Evolutionary conservation across 2,888 invertebrate species (phyloP), one percentile per base, ranked within the genome.

Genomic region (Eutolmus rufibarbis): DNA sequence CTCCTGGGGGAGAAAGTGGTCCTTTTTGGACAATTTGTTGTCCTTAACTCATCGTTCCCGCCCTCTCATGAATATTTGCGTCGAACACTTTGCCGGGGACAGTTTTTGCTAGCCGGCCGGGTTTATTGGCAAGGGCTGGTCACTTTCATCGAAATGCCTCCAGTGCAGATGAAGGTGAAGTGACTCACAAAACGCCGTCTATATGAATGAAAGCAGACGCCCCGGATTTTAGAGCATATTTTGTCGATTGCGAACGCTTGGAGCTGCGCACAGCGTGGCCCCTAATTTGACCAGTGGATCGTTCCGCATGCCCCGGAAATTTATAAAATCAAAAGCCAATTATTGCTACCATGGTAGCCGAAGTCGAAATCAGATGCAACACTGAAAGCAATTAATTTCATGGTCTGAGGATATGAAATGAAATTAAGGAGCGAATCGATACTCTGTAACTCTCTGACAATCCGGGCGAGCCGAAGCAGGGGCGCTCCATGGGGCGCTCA

Each of bases 361-460:
- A 82, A 82, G 37, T 82, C 31, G 66, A 82, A 82, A 82, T 82
- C 82, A 82, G 66, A 82, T 82, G 82, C 82, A 82, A 57, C 34
- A 56, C 66, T n/a, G 40, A 82, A 82, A 82, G 82, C 82, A 66
- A 82, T 82, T 82, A 82, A 82, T 82, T 82, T 82, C 82, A 82
- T 82, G 82, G 82, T 82, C 79, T 57, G 82, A 82, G 56, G 82
- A 66, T 82, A 66, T 66, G 57, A 82, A 82, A 82, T 82, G 82
- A 82, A 82, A 82, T 82, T 82, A 82, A 82, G 82, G 37, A 56
- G 34, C 82, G 23, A 82, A 82, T 82, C 82, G 82, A 82, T 82
- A 82, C 82, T n/a, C 12, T 28, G 66, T 82, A 82, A 37, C 82
- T 37, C 82, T 82, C 82, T 82, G 82, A 56, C 82, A 66, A 82